Base-by-base conservation (phyloP, 2,113 vertebrate genomes). In the Siniperca knerii region DNA sequence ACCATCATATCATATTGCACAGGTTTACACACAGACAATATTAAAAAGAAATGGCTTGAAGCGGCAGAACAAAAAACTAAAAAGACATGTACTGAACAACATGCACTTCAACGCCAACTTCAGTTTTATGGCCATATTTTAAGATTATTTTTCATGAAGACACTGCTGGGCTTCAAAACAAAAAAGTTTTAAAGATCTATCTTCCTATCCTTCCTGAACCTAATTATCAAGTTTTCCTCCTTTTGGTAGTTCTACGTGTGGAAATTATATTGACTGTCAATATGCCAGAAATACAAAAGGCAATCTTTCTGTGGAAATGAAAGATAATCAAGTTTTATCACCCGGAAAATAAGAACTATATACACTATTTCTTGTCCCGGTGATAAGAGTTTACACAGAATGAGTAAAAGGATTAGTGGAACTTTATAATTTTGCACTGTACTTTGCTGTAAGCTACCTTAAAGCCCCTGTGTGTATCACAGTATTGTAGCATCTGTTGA, bases 251-350 rank as follows among this genome's bases (percentile, higher is more conserved):
- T 76, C 57, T 46, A 48, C 8, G 12, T 84, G 64, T 82, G 60
- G 23, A 74, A 85, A 79, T 82, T 13, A 86, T 74, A 75, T 78
- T 83, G 65, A 89, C 75, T 77, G 77, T 83, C 65, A 81, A 58
- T 78, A 77, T 68, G 11, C 13, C 60, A 33, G 33, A 84, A 62
- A 80, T 57, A 68, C 61, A 83, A 58, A 77, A 68, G 52, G 64
- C 82, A 2, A 72, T 83, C 68, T 35, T 21, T 68, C 61, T 40
- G 76, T 65, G 76, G 64, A 84, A 83, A 86, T 87, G 74, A 91
- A 86, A 87, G 77, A 79, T 75, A 91, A 92, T 90, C 70, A 81
- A 81, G 75, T 79, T 85, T 87, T 50, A 81, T 89, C 73, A 82
- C 13, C 50, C 9, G 0, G 20, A 86, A 86, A 89, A 87, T 84